These are phyloP conservation scores for Pseudolycoriella hygida DNA, from an alignment of 2,888 invertebrate species.

Conservation along the genomic window DNA sequence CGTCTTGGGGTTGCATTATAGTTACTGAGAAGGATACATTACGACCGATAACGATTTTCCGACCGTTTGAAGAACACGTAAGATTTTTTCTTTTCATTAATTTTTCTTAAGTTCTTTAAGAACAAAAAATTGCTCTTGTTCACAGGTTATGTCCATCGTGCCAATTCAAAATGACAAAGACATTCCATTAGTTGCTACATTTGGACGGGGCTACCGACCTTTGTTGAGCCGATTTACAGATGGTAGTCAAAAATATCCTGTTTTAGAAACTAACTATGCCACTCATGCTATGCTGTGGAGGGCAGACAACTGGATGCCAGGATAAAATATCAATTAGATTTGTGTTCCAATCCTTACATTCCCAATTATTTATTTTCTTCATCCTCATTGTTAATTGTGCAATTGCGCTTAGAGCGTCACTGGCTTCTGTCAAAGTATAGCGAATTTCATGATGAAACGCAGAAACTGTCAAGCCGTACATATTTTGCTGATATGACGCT, in stretches of 20 bases:
- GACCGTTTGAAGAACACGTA: slow-evolving; percentile 75
- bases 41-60: slow-evolving; percentile 78
- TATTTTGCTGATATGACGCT: no score
- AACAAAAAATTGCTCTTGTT: no score
- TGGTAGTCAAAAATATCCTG: slow-evolving; percentile 7
- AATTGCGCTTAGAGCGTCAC: no score
- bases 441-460: no score
- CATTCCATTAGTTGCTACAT: slow-evolving; percentile 46
- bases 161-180: slow-evolving; percentile 26
- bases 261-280: slow-evolving; percentile 19
- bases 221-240: slow-evolving; percentile 46
- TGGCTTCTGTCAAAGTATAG: no score
- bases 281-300: slow-evolving; percentile 55
- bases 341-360: no score
- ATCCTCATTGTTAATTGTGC: no score
- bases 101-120: neutral
- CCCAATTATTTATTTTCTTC: no score
- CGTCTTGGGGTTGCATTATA: slow-evolving; percentile 87
- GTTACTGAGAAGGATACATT: slow-evolving; percentile 68
- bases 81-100: slow-evolving; percentile 11
- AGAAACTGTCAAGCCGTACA: no score
- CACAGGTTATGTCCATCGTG: slow-evolving; percentile 14
- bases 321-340: no score
- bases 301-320: slow-evolving; percentile 43
- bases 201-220: slow-evolving; percentile 72